Conservation (phyloP, 2,113 vertebrate genomes). For the Phaethon lepturus region DNA sequence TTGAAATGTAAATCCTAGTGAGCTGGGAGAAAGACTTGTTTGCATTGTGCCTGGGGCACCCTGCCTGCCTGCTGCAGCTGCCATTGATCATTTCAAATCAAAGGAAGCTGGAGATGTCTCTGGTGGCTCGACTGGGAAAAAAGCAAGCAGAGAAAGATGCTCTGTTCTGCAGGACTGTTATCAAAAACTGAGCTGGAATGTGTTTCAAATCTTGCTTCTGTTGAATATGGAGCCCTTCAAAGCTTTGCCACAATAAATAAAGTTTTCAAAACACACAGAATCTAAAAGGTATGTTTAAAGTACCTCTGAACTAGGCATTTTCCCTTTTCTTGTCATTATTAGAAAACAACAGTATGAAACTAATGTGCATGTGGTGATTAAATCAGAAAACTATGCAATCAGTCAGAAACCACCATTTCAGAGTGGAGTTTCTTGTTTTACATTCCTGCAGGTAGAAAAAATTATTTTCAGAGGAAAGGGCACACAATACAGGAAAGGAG, state of each 20-base stretch:
- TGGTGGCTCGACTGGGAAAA: constrained; percentile 46
- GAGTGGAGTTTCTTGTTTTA: neutral
- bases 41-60: constrained; percentile 71
- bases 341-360: constrained; percentile 16
- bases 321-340: neutral
- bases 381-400: neutral
- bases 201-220: constrained; percentile 67
- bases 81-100: constrained; percentile 81
- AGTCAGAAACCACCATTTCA: neutral
- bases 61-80: constrained; percentile 70
- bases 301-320: constrained; percentile 42
- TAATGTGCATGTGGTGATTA: neutral
- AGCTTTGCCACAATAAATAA: constrained; percentile 70
- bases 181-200: constrained; percentile 58
- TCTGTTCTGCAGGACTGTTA: constrained; percentile 71
- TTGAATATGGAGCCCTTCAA: constrained; percentile 68
- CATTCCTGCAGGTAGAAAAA: neutral
- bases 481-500: neutral
- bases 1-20: constrained; percentile 80
- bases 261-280: constrained; percentile 71
- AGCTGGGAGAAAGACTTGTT: constrained; percentile 57
- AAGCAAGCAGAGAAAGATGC: constrained; percentile 58
- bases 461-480: neutral
- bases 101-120: constrained; percentile 71
- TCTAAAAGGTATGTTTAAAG: constrained; percentile 56